phyloP scores from a whole-genome alignment of 2,888 invertebrate genomes.

The Cephus rjabovi region DNA sequence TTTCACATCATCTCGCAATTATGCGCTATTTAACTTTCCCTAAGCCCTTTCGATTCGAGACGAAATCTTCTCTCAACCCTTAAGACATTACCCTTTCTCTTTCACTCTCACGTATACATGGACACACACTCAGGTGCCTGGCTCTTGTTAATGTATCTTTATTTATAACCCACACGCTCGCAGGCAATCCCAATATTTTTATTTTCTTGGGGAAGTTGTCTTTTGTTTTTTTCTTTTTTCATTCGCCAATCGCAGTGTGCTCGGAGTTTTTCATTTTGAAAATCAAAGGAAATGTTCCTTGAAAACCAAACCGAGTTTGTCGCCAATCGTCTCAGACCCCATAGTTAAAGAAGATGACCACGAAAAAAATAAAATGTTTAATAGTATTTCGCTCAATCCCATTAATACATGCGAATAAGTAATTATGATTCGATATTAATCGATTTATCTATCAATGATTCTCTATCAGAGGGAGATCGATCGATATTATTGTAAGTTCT shows the following conservation, averaged over 20 bases:
- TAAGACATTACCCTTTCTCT: slow-evolving; percentile 12
- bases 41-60: slow-evolving; percentile 40
- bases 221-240: background rate
- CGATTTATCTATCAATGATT: background rate
- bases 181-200: no score
- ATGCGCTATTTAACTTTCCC: slow-evolving; percentile 47
- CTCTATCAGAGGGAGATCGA: no score
- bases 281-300: background rate
- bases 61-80: slow-evolving; percentile 20
- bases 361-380: no score
- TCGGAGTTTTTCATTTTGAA: slow-evolving; percentile 6
- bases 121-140: no score
- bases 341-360: no score
- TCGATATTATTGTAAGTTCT: background rate
- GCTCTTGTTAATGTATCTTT: no score
- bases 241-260: background rate
- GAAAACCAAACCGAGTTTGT: background rate
- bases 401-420: no score
- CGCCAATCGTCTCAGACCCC: no score
- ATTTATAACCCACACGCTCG: no score
- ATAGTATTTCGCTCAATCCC: no score
- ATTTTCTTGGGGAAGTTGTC: no score
- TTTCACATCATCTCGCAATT: slow-evolving; percentile 18
- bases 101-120: background rate
- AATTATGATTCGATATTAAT: background rate